Evolutionary conservation across 2,888 invertebrate genomes (phyloP).

Genomic region (Lypha dubia): DNA sequence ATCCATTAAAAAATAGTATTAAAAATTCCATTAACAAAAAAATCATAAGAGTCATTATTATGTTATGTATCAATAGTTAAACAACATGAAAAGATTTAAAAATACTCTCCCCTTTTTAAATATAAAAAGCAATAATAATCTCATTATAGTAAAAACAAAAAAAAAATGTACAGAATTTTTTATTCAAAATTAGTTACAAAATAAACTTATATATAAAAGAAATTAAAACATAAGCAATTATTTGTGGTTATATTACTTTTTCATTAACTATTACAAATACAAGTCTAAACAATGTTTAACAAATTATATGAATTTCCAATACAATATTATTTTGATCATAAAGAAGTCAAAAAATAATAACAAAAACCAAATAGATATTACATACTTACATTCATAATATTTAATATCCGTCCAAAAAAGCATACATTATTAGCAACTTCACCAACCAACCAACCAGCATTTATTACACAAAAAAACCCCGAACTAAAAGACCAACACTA

Average conservation of each 20-base stretch:
- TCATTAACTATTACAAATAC: conserved; percentile 30
- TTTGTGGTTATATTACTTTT: conserved; percentile 71
- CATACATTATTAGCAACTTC: conserved; percentile 67
- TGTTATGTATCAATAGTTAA: conserved; percentile 41
- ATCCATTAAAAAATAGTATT: conserved; percentile 63
- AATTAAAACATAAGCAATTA: conserved; percentile 67
- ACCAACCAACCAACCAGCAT: conserved; percentile 50
- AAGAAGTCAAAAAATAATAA: conserved; percentile 32
- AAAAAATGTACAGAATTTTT: conserved; percentile 65
- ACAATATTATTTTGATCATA: conserved; percentile 41
- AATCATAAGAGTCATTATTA: conserved; percentile 51
- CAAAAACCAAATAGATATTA: conserved; percentile 12
- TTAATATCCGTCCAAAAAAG: conserved; percentile 74
- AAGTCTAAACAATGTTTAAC: background rate
- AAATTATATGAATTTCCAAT: background rate
- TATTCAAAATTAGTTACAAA: conserved; percentile 63
- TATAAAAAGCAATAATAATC: conserved; percentile 60
- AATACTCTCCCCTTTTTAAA: conserved; percentile 55
- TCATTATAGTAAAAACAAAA: conserved; percentile 56
- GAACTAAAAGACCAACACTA: conserved; percentile 7
- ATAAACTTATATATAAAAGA: conserved; percentile 41
- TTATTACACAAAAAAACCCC: conserved; percentile 32
- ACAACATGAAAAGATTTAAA: conserved; percentile 24
- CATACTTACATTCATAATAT: conserved; percentile 54
- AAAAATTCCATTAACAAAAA: conserved; percentile 49